Conservation (phyloP, 2,113 vertebrate species). For the Maccullochella peelii region DNA sequence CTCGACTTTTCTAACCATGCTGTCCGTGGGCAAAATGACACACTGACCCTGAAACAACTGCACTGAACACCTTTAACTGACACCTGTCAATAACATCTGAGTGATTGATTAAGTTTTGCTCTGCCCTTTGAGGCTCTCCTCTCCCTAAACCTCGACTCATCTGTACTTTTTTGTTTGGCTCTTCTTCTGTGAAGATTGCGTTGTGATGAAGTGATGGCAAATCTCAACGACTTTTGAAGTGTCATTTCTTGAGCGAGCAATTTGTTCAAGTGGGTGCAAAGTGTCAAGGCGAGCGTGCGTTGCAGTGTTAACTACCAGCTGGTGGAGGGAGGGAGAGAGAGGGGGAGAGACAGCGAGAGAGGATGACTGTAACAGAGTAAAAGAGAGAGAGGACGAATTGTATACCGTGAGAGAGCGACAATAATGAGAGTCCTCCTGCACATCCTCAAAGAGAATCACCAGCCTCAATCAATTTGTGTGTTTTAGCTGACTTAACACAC, state of each 20-base stretch:
- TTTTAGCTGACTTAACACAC: not conserved
- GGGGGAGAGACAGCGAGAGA: not conserved
- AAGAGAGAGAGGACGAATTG: not conserved
- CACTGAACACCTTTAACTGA: not conserved
- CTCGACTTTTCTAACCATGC: not conserved
- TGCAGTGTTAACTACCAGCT: conserved; percentile 29
- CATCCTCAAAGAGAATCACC: conserved; percentile 7
- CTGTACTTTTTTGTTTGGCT: not conserved
- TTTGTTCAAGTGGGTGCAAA: conserved; percentile 51
- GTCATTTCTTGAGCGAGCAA: conserved; percentile 40
- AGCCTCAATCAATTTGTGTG: conserved; percentile 8
- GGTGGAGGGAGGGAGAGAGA: conserved; percentile 2
- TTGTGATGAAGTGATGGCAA: not conserved
- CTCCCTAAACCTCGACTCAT: not conserved
- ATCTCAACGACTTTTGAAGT: conserved; percentile 39
- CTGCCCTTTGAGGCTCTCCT: not conserved
- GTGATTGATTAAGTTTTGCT: not conserved
- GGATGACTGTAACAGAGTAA: not conserved
- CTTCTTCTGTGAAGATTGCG: conserved; percentile 23
- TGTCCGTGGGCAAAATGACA: conserved; percentile 1
- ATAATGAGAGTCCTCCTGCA: not conserved
- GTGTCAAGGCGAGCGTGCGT: conserved; percentile 19
- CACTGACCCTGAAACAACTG: not conserved
- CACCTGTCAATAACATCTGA: conserved; percentile 9
- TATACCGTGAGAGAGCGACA: not conserved